A percentile compares a stretch with the other conserved stretches of the same genome.
Conservation (phyloP, 2,113 vertebrate genomes). For the Perccottus glenii region DNA sequence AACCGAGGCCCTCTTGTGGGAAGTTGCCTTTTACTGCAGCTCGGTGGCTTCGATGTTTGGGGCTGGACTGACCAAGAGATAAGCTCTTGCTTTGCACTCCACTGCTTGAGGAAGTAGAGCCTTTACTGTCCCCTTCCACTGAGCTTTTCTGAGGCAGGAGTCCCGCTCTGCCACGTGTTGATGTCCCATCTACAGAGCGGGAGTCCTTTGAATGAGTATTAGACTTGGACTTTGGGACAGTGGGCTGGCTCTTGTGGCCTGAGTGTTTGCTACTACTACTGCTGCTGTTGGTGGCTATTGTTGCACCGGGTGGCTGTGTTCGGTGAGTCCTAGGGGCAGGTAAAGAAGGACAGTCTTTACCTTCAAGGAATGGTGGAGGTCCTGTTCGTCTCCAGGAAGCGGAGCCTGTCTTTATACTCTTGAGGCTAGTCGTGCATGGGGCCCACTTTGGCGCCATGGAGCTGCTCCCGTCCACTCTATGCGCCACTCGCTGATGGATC, state of each 20-base stretch:
- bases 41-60: conserved; percentile 71
- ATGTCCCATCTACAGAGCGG: conserved; percentile 28
- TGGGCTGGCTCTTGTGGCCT: conserved; percentile 44
- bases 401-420: conserved; percentile 77
- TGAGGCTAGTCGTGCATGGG: conserved; percentile 79
- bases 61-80: conserved; percentile 35
- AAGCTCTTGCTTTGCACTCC: conserved; percentile 29
- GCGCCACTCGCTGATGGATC: conserved; percentile 93
- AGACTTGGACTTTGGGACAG: conserved; percentile 47
- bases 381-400: conserved; percentile 87
- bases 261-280: conserved; percentile 39
- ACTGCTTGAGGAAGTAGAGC: conserved; percentile 44
- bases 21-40: conserved; percentile 75
- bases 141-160: conserved; percentile 52
- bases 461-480: conserved; percentile 87
- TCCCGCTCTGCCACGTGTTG: conserved; percentile 31
- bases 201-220: conserved; percentile 49
- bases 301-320: conserved; percentile 81
- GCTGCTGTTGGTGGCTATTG: conserved; percentile 25
- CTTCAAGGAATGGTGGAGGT: conserved; percentile 88
- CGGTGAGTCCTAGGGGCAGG: conserved; percentile 82
- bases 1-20: conserved; percentile 75
- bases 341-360: conserved; percentile 91
- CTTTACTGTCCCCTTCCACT: conserved; percentile 46
- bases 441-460: conserved; percentile 87